Evolutionary conservation across 2,113 vertebrate species (phyloP).

Genomic region (Indicator indicator): DNA sequence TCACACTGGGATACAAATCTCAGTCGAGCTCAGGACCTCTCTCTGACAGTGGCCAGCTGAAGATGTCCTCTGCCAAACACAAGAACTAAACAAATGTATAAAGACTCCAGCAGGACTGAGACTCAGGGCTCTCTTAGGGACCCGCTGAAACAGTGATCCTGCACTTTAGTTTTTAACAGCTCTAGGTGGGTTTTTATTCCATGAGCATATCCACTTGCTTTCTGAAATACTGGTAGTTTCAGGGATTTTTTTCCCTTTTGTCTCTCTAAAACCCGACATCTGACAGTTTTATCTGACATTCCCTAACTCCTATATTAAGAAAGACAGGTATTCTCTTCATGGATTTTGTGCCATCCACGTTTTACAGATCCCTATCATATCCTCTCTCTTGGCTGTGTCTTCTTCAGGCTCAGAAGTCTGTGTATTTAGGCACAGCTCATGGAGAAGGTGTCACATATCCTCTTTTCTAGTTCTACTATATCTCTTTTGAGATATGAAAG

Average conservation of each 20-base stretch:
- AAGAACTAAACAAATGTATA: background rate
- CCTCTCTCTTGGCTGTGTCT: background rate
- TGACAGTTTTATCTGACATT: background rate
- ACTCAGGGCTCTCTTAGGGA: background rate
- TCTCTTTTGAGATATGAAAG: background rate
- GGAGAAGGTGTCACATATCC: background rate
- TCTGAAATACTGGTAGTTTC: background rate
- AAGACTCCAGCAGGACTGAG: background rate
- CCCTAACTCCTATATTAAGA: background rate
- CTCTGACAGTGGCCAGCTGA: background rate
- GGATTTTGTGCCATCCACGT: background rate
- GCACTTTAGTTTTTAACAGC: background rate
- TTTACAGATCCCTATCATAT: background rate
- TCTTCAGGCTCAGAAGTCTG: background rate
- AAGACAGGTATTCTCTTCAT: background rate
- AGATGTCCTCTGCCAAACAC: background rate
- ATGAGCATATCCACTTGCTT: background rate
- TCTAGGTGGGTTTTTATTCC: background rate
- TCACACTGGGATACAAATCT: background rate
- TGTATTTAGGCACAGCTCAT: background rate
- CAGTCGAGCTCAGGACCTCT: background rate
- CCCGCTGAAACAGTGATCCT: background rate
- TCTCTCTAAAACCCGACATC: background rate
- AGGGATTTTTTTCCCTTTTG: background rate
- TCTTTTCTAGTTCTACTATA: background rate